Evolutionary conservation across 2,797 vertebrate genomes (phyloP).

Genomic region (Notamacropus eugenii): DNA sequence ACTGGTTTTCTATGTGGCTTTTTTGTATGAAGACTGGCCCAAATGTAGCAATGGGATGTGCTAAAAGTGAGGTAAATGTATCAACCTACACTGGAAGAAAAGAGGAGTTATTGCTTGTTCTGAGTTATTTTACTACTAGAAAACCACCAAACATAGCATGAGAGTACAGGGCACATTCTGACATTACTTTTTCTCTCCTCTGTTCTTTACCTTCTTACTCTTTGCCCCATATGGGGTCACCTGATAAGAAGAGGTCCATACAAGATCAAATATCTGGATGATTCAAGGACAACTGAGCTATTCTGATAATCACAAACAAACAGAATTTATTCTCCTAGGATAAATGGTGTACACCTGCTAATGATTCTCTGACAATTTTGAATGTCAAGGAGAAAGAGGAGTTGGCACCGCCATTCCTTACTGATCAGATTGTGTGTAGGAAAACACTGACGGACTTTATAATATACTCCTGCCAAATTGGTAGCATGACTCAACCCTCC

Average conservation of each 20-base stretch:
- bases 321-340: not conserved
- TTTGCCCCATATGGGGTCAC: not conserved
- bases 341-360: not conserved
- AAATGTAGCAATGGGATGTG: not conserved
- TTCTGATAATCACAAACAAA: not conserved
- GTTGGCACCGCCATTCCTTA: slow-evolving; percentile 4
- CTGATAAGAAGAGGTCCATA: not conserved
- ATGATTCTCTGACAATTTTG: slow-evolving; percentile 15
- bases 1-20: not conserved
- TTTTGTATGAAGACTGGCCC: not conserved
- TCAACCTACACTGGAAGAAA: slow-evolving; percentile 20
- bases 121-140: slow-evolving; percentile 15
- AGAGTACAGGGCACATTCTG: slow-evolving; percentile 10
- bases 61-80: not conserved
- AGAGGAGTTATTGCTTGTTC: slow-evolving; percentile 33
- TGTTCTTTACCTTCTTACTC: not conserved
- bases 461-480: not conserved
- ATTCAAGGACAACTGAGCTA: slow-evolving; percentile 12
- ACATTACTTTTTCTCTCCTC: not conserved
- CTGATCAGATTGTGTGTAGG: not conserved
- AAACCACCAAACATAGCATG: slow-evolving; percentile 38
- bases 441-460: slow-evolving; percentile 20
- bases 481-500: slow-evolving; percentile 47
- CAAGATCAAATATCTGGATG: slow-evolving; percentile 30
- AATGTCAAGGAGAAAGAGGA: slow-evolving; percentile 28